A percentile compares a stretch with the other conserved stretches of the same genome.
phyloP scores from a whole-genome alignment of 1,140 invertebrate species.

The Notospermus geniculatus region DNA sequence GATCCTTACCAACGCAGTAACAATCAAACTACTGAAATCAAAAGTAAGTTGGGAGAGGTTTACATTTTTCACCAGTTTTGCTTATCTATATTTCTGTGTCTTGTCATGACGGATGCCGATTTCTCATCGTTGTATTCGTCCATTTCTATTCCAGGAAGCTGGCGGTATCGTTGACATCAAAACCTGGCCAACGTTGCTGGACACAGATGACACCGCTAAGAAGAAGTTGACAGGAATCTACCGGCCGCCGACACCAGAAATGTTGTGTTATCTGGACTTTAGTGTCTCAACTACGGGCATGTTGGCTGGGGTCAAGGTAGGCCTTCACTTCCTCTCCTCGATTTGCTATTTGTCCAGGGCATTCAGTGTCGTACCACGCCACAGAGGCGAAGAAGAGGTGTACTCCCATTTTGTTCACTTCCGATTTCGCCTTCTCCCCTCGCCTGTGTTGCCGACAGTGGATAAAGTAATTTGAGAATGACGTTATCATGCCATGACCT shows the following conservation, averaged over 20 bases:
- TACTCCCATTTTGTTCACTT: no score
- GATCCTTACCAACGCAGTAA: slow-evolving; percentile 89
- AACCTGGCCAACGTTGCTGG: slow-evolving; percentile 92
- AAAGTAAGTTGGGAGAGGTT: slow-evolving; percentile 65
- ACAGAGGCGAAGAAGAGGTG: no score
- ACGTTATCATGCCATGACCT: no score
- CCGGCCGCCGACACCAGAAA: slow-evolving; percentile 88
- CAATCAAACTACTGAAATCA: slow-evolving; percentile 93
- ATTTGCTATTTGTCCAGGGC: no score
- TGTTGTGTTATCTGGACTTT: slow-evolving; percentile 95
- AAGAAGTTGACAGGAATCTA: slow-evolving; percentile 87
- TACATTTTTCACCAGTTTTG: no score
- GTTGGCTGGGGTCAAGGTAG: slow-evolving; percentile 74
- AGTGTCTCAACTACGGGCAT: slow-evolving; percentile 97
- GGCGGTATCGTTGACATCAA: slow-evolving; percentile 92
- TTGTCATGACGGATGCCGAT: no score
- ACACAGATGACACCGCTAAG: slow-evolving; percentile 97
- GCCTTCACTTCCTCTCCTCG: slow-evolving; percentile 1
- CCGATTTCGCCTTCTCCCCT: no score
- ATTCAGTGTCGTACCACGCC: no score
- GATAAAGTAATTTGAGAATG: no score
- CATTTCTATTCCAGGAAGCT: slow-evolving; percentile 69
- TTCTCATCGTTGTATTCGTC: background rate
- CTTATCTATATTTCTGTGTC: no score
- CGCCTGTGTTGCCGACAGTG: no score